Evolutionary conservation across 2,888 invertebrate genomes (phyloP), one percentile per base, ranked within the genome.

Genomic region (Acleris laterana): DNA sequence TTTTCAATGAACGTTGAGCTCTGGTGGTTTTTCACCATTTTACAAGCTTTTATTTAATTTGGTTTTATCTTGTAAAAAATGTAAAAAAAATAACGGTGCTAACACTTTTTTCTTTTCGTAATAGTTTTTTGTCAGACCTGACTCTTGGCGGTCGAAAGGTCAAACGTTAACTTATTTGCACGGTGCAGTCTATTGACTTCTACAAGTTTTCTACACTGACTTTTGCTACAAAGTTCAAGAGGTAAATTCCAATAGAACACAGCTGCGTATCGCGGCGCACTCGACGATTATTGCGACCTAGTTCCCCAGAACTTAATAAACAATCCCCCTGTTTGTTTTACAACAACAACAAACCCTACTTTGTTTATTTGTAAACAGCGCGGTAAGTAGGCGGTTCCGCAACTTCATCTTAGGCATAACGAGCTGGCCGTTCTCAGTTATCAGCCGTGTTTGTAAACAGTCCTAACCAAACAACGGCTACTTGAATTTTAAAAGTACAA

Each of bases 241-340:
- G 51, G 51, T 46, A 62, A 62, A 68, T 63, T 68, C 68, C 67
- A 74, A 70, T 63, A 71, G 64, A 56, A 63, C 70, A 28, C 72
- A 72, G 71, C 77, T 77, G 74, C 59, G 70, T 74, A 70, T 75
- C 69, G 74, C 56, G 58, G 68, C 69, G 74, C 70, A 75, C 77
- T 77, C 61, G 61, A 49, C 51, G 48, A 63, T 53, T 50, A 65
- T 53, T 66, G 62, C 64, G 56, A 59, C 61, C 64, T 62, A 59
- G 62, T 66, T 66, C 51, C 48, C 44, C 25, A 32, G 55, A 69
- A 71, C 69, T 65, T 68, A 71, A 71, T 69, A 71, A 70, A 50
- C 62, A 60, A 61, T 11, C 57, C 61, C 67, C 52, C 20, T 59
- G 68, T 69, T 68, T 64, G 64, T 69, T 69, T 64, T 68, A 62